Evolutionary conservation across 1,140 invertebrate species (phyloP).

Genomic region (Cydia fagiglandana): DNA sequence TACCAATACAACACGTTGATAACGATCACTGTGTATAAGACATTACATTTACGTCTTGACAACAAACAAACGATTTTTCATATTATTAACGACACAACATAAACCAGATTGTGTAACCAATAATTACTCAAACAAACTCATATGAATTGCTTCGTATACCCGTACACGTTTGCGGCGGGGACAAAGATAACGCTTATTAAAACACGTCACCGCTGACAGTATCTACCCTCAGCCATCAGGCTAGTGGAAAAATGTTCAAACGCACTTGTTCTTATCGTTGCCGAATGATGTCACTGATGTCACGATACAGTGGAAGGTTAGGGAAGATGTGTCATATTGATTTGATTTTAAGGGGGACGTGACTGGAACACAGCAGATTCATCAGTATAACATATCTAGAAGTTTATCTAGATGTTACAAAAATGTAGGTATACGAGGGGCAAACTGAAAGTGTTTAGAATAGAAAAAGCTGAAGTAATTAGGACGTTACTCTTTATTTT

Average conservation of each 20-base stretch:
- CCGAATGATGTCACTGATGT: constrained; percentile 27
- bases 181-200: constrained; percentile 73
- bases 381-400: not conserved
- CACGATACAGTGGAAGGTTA: constrained; percentile 18
- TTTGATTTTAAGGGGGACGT: constrained; percentile 15
- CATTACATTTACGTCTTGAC: not conserved
- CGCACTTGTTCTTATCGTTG: constrained; percentile 41
- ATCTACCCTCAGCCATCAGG: constrained; percentile 67
- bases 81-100: not conserved
- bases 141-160: constrained; percentile 1
- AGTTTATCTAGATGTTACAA: not conserved
- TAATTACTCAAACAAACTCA: constrained; percentile 14
- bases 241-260: constrained; percentile 54
- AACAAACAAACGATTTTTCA: not conserved
- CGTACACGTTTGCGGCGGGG: constrained; percentile 11
- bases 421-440: too few relatives aligned
- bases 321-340: constrained; percentile 23
- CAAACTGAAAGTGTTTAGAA: too few relatives aligned
- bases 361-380: not conserved
- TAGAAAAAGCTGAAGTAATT: too few relatives aligned
- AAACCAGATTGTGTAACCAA: constrained; percentile 6
- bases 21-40: not conserved
- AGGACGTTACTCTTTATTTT: too few relatives aligned
- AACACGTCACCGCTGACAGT: constrained; percentile 71
- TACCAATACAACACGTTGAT: too few relatives aligned